Evolutionary conservation across 2,888 invertebrate genomes (phyloP), one percentile per base, ranked within the genome.

Genomic region (Pherbina coryleti): DNA sequence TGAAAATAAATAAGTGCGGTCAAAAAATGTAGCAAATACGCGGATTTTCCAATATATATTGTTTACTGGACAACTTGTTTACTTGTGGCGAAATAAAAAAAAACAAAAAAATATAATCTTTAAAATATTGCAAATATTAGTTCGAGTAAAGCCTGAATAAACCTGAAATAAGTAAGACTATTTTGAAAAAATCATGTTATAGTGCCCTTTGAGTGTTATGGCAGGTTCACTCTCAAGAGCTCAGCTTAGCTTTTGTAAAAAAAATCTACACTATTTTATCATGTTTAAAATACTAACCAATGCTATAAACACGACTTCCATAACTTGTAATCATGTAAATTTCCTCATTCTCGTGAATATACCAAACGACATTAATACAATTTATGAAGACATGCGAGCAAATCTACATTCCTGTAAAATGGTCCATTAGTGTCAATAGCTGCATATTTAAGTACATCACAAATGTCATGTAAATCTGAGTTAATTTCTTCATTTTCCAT

Each of bases 361-460:
- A 22, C 5, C 5, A 51, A 28, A 7, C 69, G 22, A 51, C 49
- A 22, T 25, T 25, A 25, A 14, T 9, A 51, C 51, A 51, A 69
- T 49, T 69, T 69, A 69, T 51, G 51, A 25, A 22, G 31, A 49
- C 69, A 69, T 49, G 19, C 28, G 5, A 34, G 28, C 25, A 49
- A 69, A 69, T 69, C 51, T 49, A 25, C 69, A 69, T 69, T 51
- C 25, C 22, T 51, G 69, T 51, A 49, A 28, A 49, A 22, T 51
- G 51, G 28, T 34, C 5, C 69, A 69, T 69, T 69, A 69, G 25
- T 51, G 69, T 69, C 69, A 69, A 51, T 49, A 11, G 49, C 17
- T 28, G 17, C 8, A 25, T 69, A 69, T 25, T 69, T 22, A 51
- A 49, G 22, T 69, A 66, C 25, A 69, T 49, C 17, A 19, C 9